Evolutionary conservation across 1,140 invertebrate genomes (phyloP), one percentile per base, ranked within the genome.

Genomic region (Polypedilum pembai): DNA sequence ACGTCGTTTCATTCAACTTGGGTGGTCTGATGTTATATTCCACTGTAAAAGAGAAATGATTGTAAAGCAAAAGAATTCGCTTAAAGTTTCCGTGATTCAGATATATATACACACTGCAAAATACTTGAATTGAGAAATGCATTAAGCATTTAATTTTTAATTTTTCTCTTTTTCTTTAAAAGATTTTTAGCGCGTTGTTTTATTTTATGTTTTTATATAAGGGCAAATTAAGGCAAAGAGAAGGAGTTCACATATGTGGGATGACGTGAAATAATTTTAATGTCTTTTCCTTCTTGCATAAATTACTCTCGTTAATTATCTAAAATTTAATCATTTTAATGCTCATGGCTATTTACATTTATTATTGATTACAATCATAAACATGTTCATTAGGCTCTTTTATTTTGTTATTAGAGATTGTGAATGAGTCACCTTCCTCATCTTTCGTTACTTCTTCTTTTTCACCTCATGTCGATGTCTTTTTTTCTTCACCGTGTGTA

Each of bases 1-100:
- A 56, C 45, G 65, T 69, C 20, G 65, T 69, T 69, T 69, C 65
- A 69, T 69, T 69, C 65, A 69, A 69, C 65, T 69, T 69, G 65
- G 65, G 65, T 69, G 65, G 65, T 69, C 65, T 18, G 65, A 18
- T n/a, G n/a, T 33, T 33, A 33, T 33, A 33, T 33, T 33, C 24
- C 24, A 33, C 24, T 33, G 24, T 33, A 33, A 56, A 56, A 56
- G 45, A 56, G 45, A 56, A 56, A 56, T 56, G 45, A 56, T 56
- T 56, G 45, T 56, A 56, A 56, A 56, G 45, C 45, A 56, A 56
- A 33, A 56, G 45, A 56, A 56, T 56, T 56, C 45, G 45, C 45
- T 56, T 56, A 56, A 56, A 56, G 45, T 56, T 56, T 56, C 45
- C 45, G 45, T 56, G 45, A 56, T 56, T 56, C 45, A 56, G 45